Conservation (phyloP, 2,113 vertebrate species). For the Callochromis pleurospilus region DNA sequence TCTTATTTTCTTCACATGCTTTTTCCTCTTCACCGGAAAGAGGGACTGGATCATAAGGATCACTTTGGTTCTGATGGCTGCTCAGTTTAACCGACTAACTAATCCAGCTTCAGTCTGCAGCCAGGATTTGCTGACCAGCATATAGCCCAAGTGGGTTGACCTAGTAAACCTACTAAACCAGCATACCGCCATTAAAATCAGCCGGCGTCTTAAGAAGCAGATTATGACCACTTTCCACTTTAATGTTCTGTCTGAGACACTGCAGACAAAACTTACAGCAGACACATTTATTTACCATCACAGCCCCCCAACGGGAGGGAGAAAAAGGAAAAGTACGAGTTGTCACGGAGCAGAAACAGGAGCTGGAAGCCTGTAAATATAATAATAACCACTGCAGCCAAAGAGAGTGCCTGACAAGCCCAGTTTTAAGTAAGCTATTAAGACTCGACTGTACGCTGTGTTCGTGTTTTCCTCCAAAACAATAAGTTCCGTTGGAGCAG, state of each 20-base stretch:
- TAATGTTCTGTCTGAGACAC: not conserved
- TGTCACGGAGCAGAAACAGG: fast-evolving
- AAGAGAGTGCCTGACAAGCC: not conserved
- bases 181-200: not conserved
- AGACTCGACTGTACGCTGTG: too few relatives aligned
- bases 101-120: not conserved
- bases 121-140: not conserved
- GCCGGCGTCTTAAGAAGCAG: not conserved
- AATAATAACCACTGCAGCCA: not conserved
- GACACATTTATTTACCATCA: not conserved
- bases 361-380: not conserved
- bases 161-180: not conserved
- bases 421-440: too few relatives aligned
- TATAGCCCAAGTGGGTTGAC: not conserved
- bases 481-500: too few relatives aligned
- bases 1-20: not conserved
- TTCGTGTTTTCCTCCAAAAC: too few relatives aligned
- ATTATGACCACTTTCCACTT: not conserved
- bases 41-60: not conserved
- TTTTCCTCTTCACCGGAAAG: not conserved
- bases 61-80: not conserved
- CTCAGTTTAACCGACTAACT: not conserved
- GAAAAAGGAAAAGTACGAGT: not conserved
- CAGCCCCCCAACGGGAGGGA: not conserved
- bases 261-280: not conserved